Conservation (phyloP, 2,888 invertebrate genomes). For the Caenorhabditis uteleia region DNA sequence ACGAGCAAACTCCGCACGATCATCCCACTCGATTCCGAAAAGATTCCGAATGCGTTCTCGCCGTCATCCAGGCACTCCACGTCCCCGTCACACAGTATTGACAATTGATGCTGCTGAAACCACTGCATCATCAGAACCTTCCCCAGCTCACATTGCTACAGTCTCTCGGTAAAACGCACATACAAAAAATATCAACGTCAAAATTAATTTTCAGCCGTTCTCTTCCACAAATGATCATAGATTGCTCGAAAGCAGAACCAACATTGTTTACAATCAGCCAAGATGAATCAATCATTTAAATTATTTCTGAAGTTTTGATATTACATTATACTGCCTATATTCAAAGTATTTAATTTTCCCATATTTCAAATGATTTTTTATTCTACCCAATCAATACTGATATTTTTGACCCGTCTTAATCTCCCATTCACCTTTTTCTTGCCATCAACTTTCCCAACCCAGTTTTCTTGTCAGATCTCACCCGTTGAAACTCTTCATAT, state of each 20-base stretch:
- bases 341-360: too few relatives aligned
- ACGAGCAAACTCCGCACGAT: neutral
- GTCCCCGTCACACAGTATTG: conserved; percentile 17
- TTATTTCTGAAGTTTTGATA: too few relatives aligned
- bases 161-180: neutral
- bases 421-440: too few relatives aligned
- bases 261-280: conserved; percentile 33
- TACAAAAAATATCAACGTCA: too few relatives aligned
- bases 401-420: too few relatives aligned
- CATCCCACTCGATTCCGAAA: too few relatives aligned
- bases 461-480: too few relatives aligned
- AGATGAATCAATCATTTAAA: conserved; percentile 46
- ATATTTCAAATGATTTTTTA: too few relatives aligned
- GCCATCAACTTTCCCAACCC: too few relatives aligned
- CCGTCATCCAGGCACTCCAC: conserved; percentile 21
- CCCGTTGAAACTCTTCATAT: too few relatives aligned
- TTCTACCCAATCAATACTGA: too few relatives aligned
- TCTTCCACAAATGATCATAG: conserved; percentile 41
- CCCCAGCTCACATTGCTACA: neutral
- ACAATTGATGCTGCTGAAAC: neutral
- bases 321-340: too few relatives aligned
- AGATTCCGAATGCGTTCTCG: conserved; percentile 10
- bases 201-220: conserved; percentile 15
- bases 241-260: conserved; percentile 50
- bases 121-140: neutral